Evolutionary conservation across 2,797 vertebrate genomes (phyloP).

Genomic region (Iguana delicatissima): DNA sequence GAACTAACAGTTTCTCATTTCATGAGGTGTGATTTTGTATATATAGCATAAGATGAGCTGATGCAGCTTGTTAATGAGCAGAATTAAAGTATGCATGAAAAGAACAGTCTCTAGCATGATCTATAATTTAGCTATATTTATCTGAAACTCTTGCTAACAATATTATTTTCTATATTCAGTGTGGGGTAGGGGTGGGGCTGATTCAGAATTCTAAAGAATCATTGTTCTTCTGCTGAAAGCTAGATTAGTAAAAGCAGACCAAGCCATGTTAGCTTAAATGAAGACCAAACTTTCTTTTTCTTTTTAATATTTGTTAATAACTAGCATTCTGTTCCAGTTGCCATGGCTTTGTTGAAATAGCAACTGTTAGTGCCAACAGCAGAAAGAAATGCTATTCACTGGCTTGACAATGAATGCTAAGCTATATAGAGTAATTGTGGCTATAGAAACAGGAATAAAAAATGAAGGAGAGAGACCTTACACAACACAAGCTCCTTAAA

Average conservation of each 20-base stretch:
- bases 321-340: constrained; percentile 52
- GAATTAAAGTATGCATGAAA: background rate
- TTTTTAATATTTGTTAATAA: constrained; percentile 25
- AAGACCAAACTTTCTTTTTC: constrained; percentile 3
- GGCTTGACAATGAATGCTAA: constrained; percentile 36
- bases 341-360: constrained; percentile 57
- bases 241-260: constrained; percentile 38
- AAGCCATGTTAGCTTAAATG: constrained; percentile 26
- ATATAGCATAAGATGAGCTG: background rate
- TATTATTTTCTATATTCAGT: constrained; percentile 9
- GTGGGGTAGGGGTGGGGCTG: background rate
- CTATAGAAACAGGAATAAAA: constrained; percentile 44
- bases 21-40: background rate
- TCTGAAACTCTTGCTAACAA: constrained; percentile 15
- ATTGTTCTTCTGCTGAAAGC: constrained; percentile 24
- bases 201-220: constrained; percentile 15
- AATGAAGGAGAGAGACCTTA: background rate
- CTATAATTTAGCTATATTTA: constrained; percentile 21
- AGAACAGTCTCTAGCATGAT: constrained; percentile 1
- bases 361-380: constrained; percentile 51
- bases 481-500: background rate
- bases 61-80: background rate
- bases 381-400: constrained; percentile 52
- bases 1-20: background rate
- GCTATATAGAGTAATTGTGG: constrained; percentile 59